A percentile compares a stretch with the other conserved stretches of the same genome.
Conservation (phyloP, 2,113 vertebrate species). For the Phrynosoma platyrhinos region DNA sequence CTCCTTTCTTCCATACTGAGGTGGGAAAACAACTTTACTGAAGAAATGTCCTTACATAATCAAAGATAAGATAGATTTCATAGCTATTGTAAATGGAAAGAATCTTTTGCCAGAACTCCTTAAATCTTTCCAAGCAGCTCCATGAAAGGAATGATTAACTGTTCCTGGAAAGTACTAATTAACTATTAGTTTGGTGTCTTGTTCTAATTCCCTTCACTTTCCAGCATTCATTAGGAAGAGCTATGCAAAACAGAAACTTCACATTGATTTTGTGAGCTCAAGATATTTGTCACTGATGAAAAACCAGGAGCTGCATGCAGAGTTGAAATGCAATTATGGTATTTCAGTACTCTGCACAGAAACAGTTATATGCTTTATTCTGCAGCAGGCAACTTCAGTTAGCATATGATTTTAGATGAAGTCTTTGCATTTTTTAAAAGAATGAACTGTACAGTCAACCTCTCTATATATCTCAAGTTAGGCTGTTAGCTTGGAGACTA, state of each 20-base stretch:
- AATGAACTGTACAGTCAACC: background rate
- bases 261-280: constrained; percentile 45
- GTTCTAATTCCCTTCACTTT: constrained; percentile 38
- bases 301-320: constrained; percentile 10
- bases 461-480: background rate
- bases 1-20: background rate
- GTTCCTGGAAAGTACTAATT: constrained; percentile 51
- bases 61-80: background rate
- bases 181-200: constrained; percentile 49
- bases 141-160: constrained; percentile 34
- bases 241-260: constrained; percentile 34
- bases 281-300: constrained; percentile 1
- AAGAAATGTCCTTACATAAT: constrained; percentile 19
- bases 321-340: constrained; percentile 9
- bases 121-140: constrained; percentile 19
- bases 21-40: background rate
- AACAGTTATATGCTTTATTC: background rate
- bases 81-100: background rate
- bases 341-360: background rate
- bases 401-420: background rate
- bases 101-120: constrained; percentile 31
- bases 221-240: constrained; percentile 42
- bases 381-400: background rate
- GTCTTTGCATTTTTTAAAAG: background rate
- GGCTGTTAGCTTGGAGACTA: background rate